Conservation (phyloP, 2,113 vertebrate genomes). For the Catharus fuscescens region DNA sequence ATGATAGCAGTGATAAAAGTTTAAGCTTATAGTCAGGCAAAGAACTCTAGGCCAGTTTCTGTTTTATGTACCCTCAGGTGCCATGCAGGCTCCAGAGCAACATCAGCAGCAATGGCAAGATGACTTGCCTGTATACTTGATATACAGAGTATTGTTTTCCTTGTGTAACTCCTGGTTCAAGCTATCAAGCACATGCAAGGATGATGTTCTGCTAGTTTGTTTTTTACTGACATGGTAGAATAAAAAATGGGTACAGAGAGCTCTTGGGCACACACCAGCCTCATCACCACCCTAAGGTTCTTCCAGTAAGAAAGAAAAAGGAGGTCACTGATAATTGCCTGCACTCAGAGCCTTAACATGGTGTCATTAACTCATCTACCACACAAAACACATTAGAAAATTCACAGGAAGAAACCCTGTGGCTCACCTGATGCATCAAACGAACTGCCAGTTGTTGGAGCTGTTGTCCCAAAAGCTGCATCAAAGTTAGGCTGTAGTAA, state of each 20-base stretch:
- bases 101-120: slow-evolving; percentile 69
- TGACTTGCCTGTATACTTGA: neutral
- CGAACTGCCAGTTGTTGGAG: slow-evolving; percentile 80
- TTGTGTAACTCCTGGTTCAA: slow-evolving; percentile 5
- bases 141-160: slow-evolving; percentile 10
- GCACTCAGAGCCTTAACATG: neutral
- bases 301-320: neutral
- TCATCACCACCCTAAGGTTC: neutral
- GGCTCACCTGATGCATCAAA: slow-evolving; percentile 92
- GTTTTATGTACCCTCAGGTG: slow-evolving; percentile 48
- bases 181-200: slow-evolving; percentile 70
- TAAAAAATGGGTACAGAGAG: slow-evolving; percentile 1
- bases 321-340: neutral
- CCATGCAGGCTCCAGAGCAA: slow-evolving; percentile 72
- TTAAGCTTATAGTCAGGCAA: slow-evolving; percentile 76
- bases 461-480: slow-evolving; percentile 78
- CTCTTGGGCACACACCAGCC: neutral
- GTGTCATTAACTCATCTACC: neutral
- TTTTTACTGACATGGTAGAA: slow-evolving; percentile 35
- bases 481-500: slow-evolving; percentile 86
- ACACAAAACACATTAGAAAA: neutral
- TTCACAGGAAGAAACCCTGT: neutral
- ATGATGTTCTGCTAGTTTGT: neutral
- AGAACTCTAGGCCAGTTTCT: slow-evolving; percentile 58
- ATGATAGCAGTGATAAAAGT: slow-evolving; percentile 80